phyloP scores from a whole-genome alignment of 1,140 invertebrate species.

The Brachionus calyciflorus region DNA sequence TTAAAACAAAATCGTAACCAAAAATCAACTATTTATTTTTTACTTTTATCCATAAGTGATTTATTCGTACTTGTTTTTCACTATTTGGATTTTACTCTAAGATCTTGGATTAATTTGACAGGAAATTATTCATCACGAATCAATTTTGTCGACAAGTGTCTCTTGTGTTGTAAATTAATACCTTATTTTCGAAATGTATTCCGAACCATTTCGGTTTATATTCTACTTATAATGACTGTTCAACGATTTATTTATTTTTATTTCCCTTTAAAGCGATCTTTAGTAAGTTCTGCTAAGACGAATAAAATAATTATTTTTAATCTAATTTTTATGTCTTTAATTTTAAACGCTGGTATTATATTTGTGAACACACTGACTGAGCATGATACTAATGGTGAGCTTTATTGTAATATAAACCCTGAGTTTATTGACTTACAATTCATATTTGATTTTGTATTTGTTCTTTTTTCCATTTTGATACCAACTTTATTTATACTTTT shows the following conservation, averaged over 20 bases:
- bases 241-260: slow-evolving; percentile 24
- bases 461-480: slow-evolving; percentile 5
- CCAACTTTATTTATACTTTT: slow-evolving; percentile 17
- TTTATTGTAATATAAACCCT: slow-evolving; percentile 2
- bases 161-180: slow-evolving; percentile 28
- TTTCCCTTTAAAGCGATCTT: neutral
- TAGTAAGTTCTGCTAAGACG: neutral
- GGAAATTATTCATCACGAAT: slow-evolving; percentile 4
- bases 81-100: neutral
- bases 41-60: slow-evolving; percentile 1
- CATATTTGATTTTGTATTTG: slow-evolving; percentile 31
- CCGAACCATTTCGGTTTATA: slow-evolving; percentile 15
- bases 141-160: slow-evolving; percentile 30
- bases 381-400: slow-evolving; percentile 23
- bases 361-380: neutral
- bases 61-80: slow-evolving; percentile 5
- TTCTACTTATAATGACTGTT: slow-evolving; percentile 12
- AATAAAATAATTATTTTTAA: neutral
- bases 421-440: slow-evolving; percentile 1
- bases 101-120: slow-evolving; percentile 32
- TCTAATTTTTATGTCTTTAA: neutral
- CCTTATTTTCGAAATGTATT: slow-evolving; percentile 36
- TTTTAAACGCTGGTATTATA: slow-evolving; percentile 4
- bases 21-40: slow-evolving; percentile 28
- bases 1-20: neutral